These are phyloP conservation scores for Piprites chloris DNA, from an alignment of 2,113 vertebrate genomes.

Conservation along the genomic window DNA sequence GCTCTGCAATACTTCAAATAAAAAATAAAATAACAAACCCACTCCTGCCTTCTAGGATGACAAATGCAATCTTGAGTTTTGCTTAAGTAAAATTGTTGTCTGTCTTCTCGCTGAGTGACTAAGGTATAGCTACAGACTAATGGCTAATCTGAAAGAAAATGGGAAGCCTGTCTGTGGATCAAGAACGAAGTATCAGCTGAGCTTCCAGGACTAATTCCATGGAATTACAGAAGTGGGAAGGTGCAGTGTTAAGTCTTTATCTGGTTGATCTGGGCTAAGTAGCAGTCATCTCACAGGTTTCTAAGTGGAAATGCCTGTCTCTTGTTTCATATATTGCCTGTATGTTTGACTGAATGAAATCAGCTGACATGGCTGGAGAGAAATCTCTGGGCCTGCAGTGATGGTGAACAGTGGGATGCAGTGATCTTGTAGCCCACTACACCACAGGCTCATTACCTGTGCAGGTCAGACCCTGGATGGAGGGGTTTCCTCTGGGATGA, in stretches of 20 bases:
- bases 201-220: neutral
- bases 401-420: neutral
- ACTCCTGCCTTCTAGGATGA: neutral
- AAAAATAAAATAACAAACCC: neutral
- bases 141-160: neutral
- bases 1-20: neutral
- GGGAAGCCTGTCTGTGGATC: neutral
- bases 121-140: neutral
- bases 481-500: neutral
- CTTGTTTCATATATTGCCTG: neutral
- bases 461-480: neutral
- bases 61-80: conserved; percentile 1
- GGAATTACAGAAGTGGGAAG: neutral
- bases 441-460: neutral
- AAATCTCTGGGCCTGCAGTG: neutral
- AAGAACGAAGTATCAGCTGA: neutral
- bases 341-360: neutral
- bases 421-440: neutral
- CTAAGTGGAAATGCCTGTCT: neutral
- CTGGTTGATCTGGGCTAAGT: neutral
- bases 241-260: neutral
- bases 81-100: neutral
- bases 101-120: neutral
- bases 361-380: neutral
- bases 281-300: neutral